Percentiles rank a stretch among this genome's conserved stretches.
phyloP scores from a whole-genome alignment of 2,797 vertebrate genomes.

The Sebastes nivosus region DNA sequence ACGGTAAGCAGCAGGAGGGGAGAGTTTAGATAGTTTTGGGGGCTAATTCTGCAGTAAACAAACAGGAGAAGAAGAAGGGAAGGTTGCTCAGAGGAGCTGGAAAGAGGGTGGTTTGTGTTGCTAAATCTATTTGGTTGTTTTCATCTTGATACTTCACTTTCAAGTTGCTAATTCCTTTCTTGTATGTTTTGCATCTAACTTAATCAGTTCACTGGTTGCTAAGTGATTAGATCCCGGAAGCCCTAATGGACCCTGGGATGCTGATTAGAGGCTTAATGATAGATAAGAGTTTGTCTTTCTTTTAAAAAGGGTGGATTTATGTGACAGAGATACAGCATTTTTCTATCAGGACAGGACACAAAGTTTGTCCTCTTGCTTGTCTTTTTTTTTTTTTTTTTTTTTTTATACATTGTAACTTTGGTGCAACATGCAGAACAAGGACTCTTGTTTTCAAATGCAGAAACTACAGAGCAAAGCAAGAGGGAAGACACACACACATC shows the following conservation, averaged over 20 bases:
- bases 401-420: background rate
- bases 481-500: conserved; percentile 29
- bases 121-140: background rate
- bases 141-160: background rate
- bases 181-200: background rate
- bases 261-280: background rate
- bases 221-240: background rate
- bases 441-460: conserved; percentile 11
- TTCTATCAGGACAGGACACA: background rate
- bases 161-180: background rate
- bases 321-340: background rate
- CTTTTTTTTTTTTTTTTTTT: background rate
- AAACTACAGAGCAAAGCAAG: conserved; percentile 29
- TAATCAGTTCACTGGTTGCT: background rate
- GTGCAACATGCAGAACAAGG: background rate
- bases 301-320: background rate
- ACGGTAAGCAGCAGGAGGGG: conserved; percentile 31
- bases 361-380: background rate
- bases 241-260: background rate
- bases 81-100: background rate
- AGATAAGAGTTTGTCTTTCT: background rate
- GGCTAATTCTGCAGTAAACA: no score
- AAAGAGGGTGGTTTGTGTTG: background rate
- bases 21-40: no score
- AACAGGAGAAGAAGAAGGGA: background rate